Evolutionary conservation across 2,113 vertebrate genomes (phyloP), one percentile per base, ranked within the genome.

Genomic region (Caretta caretta): DNA sequence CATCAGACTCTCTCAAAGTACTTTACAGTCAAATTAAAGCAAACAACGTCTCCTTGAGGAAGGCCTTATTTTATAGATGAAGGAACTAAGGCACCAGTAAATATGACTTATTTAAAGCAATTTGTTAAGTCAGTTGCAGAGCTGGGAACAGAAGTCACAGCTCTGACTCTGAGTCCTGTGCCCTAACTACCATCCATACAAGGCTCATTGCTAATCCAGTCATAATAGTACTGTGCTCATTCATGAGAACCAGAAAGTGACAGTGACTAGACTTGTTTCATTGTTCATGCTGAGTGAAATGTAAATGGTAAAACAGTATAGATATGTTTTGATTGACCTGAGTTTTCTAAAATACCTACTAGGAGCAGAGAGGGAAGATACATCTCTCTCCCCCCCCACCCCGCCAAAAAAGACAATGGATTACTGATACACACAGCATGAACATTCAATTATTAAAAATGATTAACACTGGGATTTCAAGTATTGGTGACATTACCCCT

Each of bases 11-110:
- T 57, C 42, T 83, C 4, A 86, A 96, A 86, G 38, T 83, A 1
- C 78, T 92, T 93, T 91, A 75, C 86, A 95, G 86, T 50, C 4
- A 96, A 62, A 92, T 72, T 59, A 80, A 92, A 91, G 51, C 20
- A 92, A 97, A 92, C 62, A 31, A 35, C 4, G 86, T 1, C 57
- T 93, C 50, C 35, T 72, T 75, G 14, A 94, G 88, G 38, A 90
- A 93, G 29, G 16, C 22, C 85, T 92, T 84, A 89, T 87, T 50
- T 62, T 92, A 80, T 13, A 86, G 25, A 31, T 83, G 85, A 92
- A 92, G n/a, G 19, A 86, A 65, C 5, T 4, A 22, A 89, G 46
- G 31, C 38, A 90, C 48, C 56, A n/a, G 81, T 24, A 94, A 93
- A 87, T 31, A 9, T 16, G 35, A 22, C 50, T 78, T 48, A 62